phyloP scores from a whole-genome alignment of 2,113 vertebrate genomes.

The Nesospiza acunhae region DNA sequence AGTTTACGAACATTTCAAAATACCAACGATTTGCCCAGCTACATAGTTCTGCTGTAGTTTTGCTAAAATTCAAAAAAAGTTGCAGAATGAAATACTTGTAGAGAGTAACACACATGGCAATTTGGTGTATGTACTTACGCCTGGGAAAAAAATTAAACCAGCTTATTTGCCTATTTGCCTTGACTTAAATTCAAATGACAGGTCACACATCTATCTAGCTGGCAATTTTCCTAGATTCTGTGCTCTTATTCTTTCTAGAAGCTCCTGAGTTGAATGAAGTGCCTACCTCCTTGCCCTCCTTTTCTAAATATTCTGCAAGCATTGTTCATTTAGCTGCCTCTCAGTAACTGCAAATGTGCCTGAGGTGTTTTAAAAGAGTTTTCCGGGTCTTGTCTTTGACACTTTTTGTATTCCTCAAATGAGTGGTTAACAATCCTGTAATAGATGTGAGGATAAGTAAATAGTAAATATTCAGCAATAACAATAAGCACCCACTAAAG shows the following conservation, averaged over 20 bases:
- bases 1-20: constrained; percentile 19
- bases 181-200: background rate
- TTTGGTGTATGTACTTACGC: background rate
- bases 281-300: background rate
- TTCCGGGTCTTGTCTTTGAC: background rate
- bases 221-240: background rate
- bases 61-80: background rate
- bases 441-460: background rate
- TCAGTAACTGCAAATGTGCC: background rate
- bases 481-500: background rate
- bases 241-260: background rate
- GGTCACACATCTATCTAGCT: background rate
- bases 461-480: background rate
- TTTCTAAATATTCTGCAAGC: background rate
- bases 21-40: background rate
- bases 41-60: background rate
- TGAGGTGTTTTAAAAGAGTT: background rate
- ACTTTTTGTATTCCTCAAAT: background rate
- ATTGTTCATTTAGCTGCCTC: background rate
- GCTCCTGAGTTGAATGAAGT: background rate
- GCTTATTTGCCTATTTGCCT: background rate
- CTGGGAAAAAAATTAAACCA: background rate
- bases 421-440: background rate
- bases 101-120: background rate
- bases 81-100: background rate